Evolutionary conservation across 2,113 vertebrate species (phyloP), one percentile per base, ranked within the genome.

Genomic region (Lepus europaeus): DNA sequence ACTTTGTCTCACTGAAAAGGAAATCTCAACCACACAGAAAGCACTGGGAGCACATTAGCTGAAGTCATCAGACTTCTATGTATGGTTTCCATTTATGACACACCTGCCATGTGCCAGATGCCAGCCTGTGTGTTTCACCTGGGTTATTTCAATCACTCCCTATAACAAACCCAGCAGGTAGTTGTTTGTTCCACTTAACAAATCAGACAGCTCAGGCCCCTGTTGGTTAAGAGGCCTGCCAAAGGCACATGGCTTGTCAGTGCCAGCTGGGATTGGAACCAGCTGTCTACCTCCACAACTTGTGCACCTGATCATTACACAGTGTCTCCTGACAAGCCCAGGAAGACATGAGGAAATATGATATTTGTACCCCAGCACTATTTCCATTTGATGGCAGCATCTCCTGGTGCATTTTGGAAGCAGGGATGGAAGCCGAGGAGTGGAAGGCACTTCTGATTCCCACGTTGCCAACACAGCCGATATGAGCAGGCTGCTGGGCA

Each of bases 21-120:
- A 83, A 95, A 92, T 90, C 53, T 91, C 64, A 92, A 64, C 64
- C 90, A 91, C 66, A 89, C 74, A 88, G 39, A 85, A 95, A 76
- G 29, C 68, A 80, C 88, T 81, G 51, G 93, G 88, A 27, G 66
- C 85, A 36, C 5, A 68, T 51, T 70, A 80, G 29, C 63, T 10
- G 22, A 91, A 82, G 27, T 77, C 66, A 59, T 56, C 31, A 70
- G 66, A 90, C 12, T 81, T 96, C 33, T 93, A 63, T 68, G 68
- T 76, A 74, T 64, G n/a, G 9, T 49, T 81, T 93, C 93, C 61
- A 77, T 74, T 87, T 82, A 49, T 53, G 70, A 88, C 10, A 70
- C 20, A 69, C 27, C 17, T 68, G 68, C n/a, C 16, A 11, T 9
- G 56, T 66, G 56, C 45, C 70, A 81, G 17, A 53, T 2, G 31